Evolutionary conservation across 1,140 invertebrate species (phyloP).

Genomic region (Probaryconus sp.): DNA sequence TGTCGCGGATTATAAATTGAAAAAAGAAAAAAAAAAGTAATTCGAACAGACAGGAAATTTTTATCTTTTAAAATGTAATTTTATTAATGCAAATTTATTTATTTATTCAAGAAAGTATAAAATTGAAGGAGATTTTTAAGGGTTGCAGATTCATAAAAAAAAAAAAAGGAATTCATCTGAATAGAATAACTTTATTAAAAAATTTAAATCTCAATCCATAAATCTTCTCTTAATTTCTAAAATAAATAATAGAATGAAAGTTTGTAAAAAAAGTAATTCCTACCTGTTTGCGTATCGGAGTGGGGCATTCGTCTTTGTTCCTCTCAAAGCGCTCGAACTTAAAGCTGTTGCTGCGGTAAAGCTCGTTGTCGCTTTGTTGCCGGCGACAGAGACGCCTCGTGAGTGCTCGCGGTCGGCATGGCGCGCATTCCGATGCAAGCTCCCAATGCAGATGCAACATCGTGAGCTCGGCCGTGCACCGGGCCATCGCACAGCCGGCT

Average conservation of each 20-base stretch:
- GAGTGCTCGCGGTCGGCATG: constrained; percentile 75
- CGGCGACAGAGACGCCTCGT: constrained; percentile 84
- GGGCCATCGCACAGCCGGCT: constrained; percentile 74
- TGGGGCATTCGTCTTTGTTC: constrained; percentile 80
- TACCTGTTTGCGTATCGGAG: constrained; percentile 67
- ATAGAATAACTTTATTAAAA: too few relatives aligned
- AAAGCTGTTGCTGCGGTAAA: constrained; percentile 90
- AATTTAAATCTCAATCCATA: too few relatives aligned
- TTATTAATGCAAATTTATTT: too few relatives aligned
- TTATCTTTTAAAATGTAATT: too few relatives aligned
- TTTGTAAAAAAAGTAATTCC: too few relatives aligned
- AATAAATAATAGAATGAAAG: too few relatives aligned
- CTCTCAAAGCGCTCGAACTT: constrained; percentile 89
- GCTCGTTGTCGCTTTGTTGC: constrained; percentile 85
- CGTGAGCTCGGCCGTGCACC: constrained; percentile 74
- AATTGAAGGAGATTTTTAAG: too few relatives aligned
- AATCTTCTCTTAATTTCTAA: too few relatives aligned
- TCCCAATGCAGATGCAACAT: constrained; percentile 76
- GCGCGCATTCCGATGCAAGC: constrained; percentile 73
- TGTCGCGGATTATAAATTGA: not conserved
- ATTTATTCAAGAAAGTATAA: too few relatives aligned
- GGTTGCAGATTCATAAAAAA: too few relatives aligned
- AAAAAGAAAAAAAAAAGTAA: not conserved
- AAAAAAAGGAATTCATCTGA: too few relatives aligned
- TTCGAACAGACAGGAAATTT: constrained; percentile 17